Conservation (phyloP, 2,113 vertebrate genomes). For the Syngnathus scovelli region DNA sequence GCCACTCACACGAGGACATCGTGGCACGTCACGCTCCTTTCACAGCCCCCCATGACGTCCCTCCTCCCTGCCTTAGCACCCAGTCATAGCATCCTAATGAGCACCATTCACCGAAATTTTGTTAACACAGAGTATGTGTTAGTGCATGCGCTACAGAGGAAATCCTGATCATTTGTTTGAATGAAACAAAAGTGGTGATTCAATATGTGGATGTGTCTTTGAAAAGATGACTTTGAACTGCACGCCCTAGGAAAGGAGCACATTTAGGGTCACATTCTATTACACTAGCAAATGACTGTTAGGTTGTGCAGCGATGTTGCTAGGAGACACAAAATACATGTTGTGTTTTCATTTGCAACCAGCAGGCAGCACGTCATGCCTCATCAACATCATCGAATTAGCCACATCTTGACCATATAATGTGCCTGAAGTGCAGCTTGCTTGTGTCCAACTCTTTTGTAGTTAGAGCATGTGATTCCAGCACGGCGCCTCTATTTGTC, state of each 20-base stretch:
- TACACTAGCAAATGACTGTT: not conserved
- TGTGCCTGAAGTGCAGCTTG: not conserved
- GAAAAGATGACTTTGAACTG: not conserved
- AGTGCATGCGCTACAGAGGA: not conserved
- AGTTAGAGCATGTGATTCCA: not conserved
- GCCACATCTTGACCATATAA: not conserved
- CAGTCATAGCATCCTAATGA: constrained; percentile 31
- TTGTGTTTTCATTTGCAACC: not conserved
- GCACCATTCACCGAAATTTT: constrained; percentile 20
- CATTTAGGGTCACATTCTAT: not conserved
- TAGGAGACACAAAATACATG: not conserved
- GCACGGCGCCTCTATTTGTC: not conserved
- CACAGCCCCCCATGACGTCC: constrained; percentile 13
- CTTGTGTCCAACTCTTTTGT: not conserved
- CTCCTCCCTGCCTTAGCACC: constrained; percentile 16
- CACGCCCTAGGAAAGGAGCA: not conserved
- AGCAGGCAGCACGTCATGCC: not conserved
- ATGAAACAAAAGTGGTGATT: not conserved
- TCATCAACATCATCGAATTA: not conserved
- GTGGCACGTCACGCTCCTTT: constrained; percentile 29
- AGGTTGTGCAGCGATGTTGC: not conserved
- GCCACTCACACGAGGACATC: constrained; percentile 23
- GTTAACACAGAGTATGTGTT: constrained; percentile 21
- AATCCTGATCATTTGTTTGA: not conserved
- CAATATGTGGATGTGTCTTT: not conserved